Conservation (phyloP, 2,113 vertebrate genomes). For the Phyllopteryx taeniolatus region DNA sequence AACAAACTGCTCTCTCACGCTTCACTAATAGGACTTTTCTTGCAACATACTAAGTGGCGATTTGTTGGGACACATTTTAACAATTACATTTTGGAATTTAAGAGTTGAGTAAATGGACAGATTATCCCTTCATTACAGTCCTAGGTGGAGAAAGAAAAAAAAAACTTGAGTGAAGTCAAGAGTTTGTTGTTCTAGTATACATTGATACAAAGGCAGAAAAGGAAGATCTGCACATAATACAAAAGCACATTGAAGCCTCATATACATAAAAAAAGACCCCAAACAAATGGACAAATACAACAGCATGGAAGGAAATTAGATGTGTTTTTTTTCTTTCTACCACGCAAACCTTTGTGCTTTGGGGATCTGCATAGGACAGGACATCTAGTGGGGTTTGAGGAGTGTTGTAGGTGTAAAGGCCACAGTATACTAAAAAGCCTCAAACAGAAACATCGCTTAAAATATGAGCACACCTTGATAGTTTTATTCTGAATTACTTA, state of each 20-base stretch:
- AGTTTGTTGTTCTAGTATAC: slow-evolving; percentile 53
- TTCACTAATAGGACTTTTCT: not conserved
- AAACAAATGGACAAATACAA: slow-evolving; percentile 38
- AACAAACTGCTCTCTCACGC: not conserved
- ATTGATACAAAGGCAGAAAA: slow-evolving; percentile 56
- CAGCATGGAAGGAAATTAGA: slow-evolving; percentile 24
- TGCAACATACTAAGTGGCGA: not conserved
- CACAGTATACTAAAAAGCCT: slow-evolving; percentile 35
- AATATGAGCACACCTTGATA: not conserved
- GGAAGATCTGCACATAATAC: slow-evolving; percentile 58
- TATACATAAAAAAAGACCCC: slow-evolving; percentile 29
- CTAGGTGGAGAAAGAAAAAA: not conserved
- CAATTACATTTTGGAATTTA: not conserved
- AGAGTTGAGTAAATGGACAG: not conserved
- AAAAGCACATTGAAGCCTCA: slow-evolving; percentile 61
- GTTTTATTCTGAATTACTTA: not conserved
- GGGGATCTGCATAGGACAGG: slow-evolving; percentile 57
- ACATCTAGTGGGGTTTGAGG: slow-evolving; percentile 16
- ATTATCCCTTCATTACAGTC: not conserved
- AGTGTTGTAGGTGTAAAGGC: slow-evolving; percentile 18
- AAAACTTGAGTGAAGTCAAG: slow-evolving; percentile 63
- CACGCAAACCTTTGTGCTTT: slow-evolving; percentile 59
- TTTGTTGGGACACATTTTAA: not conserved
- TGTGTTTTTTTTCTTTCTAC: slow-evolving; percentile 33
- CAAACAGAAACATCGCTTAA: not conserved